These are phyloP conservation scores for Epinotia brunnichana DNA, from an alignment of 2,888 invertebrate species.

Conservation along the genomic window DNA sequence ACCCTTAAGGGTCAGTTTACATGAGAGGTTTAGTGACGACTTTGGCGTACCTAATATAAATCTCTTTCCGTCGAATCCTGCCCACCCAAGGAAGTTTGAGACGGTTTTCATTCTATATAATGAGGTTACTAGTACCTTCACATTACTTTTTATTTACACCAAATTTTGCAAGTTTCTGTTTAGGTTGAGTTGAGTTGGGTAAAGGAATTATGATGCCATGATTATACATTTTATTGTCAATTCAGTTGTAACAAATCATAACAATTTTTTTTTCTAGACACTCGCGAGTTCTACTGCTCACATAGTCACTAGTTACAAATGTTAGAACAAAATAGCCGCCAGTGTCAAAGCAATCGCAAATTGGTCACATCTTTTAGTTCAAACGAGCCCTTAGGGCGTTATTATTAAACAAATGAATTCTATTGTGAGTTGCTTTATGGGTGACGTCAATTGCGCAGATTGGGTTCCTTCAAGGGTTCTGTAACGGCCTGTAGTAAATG, in stretches of 20 bases:
- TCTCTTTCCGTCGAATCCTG: not conserved
- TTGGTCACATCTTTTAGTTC: not conserved
- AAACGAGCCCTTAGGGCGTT: not conserved
- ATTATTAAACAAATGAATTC: slow-evolving; percentile 25
- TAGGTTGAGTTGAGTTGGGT: no score
- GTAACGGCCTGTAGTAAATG: slow-evolving; percentile 12
- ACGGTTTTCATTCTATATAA: not conserved
- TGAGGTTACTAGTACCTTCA: not conserved
- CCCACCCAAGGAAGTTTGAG: not conserved
- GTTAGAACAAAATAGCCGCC: no score
- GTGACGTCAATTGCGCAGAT: slow-evolving; percentile 23
- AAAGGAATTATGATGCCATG: no score
- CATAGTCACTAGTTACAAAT: no score
- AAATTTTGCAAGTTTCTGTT: no score
- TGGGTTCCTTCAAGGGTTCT: slow-evolving; percentile 10
- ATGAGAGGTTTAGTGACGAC: not conserved
- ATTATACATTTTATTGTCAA: no score
- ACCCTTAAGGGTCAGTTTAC: slow-evolving; percentile 4
- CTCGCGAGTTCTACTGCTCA: no score
- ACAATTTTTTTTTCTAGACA: no score
- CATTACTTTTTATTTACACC: no score
- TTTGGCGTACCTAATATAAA: not conserved
- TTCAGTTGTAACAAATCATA: no score
- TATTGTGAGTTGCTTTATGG: slow-evolving; percentile 14
- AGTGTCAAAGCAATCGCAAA: no score